Percentiles rank a stretch among this genome's conserved stretches.
Evolutionary conservation across 1,140 invertebrate species (phyloP).

Genomic region (Campodea augens): DNA sequence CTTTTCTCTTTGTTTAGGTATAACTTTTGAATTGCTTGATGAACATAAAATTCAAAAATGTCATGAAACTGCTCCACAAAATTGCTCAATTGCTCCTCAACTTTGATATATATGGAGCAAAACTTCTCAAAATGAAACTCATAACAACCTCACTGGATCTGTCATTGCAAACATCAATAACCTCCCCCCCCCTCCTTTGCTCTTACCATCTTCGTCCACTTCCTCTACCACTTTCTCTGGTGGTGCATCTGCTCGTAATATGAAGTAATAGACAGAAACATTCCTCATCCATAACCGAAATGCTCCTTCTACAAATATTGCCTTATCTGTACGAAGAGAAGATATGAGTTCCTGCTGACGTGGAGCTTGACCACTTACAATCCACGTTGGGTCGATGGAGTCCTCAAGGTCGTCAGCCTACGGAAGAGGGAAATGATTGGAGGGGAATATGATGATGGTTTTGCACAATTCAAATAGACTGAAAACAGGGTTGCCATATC

Average conservation of each 20-base stretch:
- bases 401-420: constrained; percentile 46
- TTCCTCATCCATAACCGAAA: constrained; percentile 60
- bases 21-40: too few species aligned
- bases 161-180: too few species aligned
- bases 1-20: too few species aligned
- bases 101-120: too few species aligned
- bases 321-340: constrained; percentile 41
- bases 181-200: too few species aligned
- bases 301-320: constrained; percentile 75
- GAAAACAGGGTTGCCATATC: background rate
- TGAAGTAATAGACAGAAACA: constrained; percentile 62
- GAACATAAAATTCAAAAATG: too few species aligned
- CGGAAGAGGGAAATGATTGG: too few species aligned
- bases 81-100: too few species aligned
- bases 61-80: too few species aligned
- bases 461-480: background rate
- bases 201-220: constrained; percentile 41
- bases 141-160: too few species aligned
- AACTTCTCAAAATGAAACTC: too few species aligned
- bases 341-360: constrained; percentile 51
- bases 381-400: constrained; percentile 78
- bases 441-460: too few species aligned
- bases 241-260: constrained; percentile 45
- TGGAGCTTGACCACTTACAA: constrained; percentile 70
- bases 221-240: constrained; percentile 23